A percentile compares a stretch with the other conserved stretches of the same genome.
phyloP scores from a whole-genome alignment of 2,113 vertebrate genomes.

The Misgurnus mizolepis region DNA sequence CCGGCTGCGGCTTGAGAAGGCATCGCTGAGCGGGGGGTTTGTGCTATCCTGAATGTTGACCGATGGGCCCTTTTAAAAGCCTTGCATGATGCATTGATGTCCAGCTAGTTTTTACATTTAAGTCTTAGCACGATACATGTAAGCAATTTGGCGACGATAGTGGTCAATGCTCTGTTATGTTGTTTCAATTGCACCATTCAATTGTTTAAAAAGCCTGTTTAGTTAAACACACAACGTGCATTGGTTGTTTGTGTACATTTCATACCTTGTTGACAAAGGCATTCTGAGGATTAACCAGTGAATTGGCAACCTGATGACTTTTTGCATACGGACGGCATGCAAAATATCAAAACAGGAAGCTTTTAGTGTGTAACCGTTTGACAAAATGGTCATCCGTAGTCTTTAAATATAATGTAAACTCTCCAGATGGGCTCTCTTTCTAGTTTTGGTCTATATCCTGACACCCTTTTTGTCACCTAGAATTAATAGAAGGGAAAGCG shows the following conservation, averaged over 20 bases:
- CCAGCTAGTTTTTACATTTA: too few species aligned
- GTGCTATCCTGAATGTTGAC: neutral
- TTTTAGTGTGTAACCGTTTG: constrained; percentile 6
- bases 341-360: neutral
- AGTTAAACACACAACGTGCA: neutral
- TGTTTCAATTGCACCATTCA: neutral
- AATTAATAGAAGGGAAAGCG: constrained; percentile 42
- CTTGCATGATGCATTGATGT: neutral
- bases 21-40: neutral
- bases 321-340: neutral
- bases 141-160: neutral
- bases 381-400: neutral
- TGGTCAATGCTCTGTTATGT: neutral
- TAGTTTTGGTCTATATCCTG: constrained; percentile 3
- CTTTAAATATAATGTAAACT: constrained; percentile 28
- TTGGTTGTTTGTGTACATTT: neutral
- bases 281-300: neutral
- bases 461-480: constrained; percentile 46
- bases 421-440: neutral
- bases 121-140: too few species aligned
- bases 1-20: neutral
- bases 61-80: neutral
- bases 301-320: neutral
- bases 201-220: neutral
- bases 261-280: neutral